Conservation (phyloP, 2,113 vertebrate species). For the Mungos mungo region DNA sequence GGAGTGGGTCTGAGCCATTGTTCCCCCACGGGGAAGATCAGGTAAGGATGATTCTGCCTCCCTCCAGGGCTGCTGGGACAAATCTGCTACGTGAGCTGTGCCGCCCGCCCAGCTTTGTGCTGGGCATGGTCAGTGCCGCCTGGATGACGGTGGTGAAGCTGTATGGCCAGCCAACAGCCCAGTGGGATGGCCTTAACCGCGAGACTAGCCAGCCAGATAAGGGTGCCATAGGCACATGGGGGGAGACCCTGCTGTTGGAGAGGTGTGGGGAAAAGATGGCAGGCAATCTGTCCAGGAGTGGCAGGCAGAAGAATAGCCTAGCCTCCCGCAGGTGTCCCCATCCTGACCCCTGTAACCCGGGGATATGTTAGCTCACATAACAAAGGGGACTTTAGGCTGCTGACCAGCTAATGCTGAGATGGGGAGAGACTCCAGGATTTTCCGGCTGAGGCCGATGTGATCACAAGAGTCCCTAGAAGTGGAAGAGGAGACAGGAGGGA, state of each 20-base stretch:
- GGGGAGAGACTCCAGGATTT: background rate
- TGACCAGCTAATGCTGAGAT: background rate
- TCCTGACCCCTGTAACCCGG: background rate
- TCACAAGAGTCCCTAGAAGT: background rate
- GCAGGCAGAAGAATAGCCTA: background rate
- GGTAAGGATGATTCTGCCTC: background rate
- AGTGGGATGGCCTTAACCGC: accelerated
- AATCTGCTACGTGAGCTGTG: background rate
- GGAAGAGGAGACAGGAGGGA: background rate
- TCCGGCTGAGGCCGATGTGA: background rate
- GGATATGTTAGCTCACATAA: background rate
- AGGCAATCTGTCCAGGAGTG: background rate
- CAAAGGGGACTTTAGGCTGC: background rate
- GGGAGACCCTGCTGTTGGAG: background rate
- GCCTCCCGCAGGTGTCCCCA: background rate
- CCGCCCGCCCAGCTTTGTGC: too few relatives aligned
- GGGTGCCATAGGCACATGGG: background rate
- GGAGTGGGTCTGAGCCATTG: background rate
- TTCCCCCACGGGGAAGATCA: background rate
- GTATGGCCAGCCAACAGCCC: background rate
- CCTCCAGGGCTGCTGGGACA: background rate
- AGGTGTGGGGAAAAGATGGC: background rate
- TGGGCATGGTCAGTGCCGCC: background rate
- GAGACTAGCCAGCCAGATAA: background rate
- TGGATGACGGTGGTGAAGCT: background rate